Percentiles rank a stretch among this genome's conserved stretches.
Conservation (phyloP, 2,113 vertebrate species). For the Pedionomus torquatus region DNA sequence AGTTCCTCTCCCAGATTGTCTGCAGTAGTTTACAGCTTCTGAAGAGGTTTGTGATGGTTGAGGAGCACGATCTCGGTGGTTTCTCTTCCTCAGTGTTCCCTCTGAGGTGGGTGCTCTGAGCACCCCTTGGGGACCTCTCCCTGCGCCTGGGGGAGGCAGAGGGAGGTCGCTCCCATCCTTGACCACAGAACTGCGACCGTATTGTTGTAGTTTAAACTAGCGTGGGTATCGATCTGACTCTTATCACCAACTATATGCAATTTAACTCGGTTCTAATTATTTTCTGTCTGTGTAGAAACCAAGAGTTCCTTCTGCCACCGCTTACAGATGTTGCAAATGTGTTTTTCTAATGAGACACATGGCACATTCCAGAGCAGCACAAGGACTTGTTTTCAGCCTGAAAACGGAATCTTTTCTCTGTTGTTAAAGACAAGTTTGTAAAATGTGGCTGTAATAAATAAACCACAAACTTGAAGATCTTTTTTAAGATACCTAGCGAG, state of each 20-base stretch:
- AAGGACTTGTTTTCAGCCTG: conserved; percentile 58
- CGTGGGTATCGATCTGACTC: neutral
- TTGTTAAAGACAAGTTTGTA: conserved; percentile 32
- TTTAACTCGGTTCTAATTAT: neutral
- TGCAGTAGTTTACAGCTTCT: neutral
- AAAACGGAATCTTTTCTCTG: conserved; percentile 23
- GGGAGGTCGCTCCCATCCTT: neutral
- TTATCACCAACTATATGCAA: neutral
- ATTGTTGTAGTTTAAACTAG: neutral
- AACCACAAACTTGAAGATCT: neutral
- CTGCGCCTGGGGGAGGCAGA: neutral
- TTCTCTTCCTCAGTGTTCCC: neutral
- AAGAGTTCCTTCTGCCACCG: neutral
- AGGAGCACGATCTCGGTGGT: neutral
- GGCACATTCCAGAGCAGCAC: conserved; percentile 49
- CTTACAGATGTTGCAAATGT: conserved; percentile 7
- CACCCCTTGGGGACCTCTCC: neutral
- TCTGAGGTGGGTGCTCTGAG: neutral
- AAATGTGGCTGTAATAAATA: conserved; percentile 39
- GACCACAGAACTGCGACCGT: neutral
- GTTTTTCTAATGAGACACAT: neutral
- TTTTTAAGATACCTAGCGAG: neutral
- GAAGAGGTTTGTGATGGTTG: neutral
- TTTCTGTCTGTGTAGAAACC: neutral
- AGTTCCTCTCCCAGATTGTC: neutral